These are phyloP conservation scores for Tetramorium parvispinum DNA, from an alignment of 1,140 invertebrate species.

Conservation along the genomic window DNA sequence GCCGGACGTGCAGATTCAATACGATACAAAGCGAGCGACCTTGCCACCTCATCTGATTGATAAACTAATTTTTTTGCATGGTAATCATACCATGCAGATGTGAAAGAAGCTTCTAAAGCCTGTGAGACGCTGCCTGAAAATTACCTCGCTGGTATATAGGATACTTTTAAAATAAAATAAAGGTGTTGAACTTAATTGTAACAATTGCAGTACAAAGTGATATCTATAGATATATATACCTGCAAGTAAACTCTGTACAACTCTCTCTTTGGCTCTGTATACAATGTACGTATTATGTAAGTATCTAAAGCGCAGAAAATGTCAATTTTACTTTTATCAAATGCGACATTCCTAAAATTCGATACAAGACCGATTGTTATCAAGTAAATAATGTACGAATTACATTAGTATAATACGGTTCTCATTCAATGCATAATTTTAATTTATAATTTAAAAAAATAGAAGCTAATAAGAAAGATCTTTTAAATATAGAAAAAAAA, in stretches of 20 bases:
- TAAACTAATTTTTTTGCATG: constrained; percentile 84
- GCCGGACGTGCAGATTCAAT: constrained; percentile 82
- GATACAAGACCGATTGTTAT: background rate
- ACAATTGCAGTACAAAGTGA: background rate
- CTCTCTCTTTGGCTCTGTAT: background rate
- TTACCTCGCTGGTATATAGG: constrained; percentile 4
- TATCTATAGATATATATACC: background rate
- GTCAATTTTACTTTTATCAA: background rate
- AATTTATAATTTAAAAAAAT: background rate
- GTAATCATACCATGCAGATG: constrained; percentile 78
- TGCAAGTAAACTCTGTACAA: background rate
- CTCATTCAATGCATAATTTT: background rate
- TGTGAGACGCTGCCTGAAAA: background rate
- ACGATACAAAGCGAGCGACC: constrained; percentile 81
- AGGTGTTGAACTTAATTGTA: background rate
- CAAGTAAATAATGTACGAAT: background rate
- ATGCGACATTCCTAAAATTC: constrained; percentile 3
- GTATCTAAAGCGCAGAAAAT: background rate
- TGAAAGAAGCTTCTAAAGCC: constrained; percentile 36
- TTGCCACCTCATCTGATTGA: constrained; percentile 83
- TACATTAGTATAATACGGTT: background rate
- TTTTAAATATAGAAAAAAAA: background rate
- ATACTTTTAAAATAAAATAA: constrained; percentile 8
- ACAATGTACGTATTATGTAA: constrained; percentile 13
- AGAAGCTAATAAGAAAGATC: background rate